Percentiles rank a stretch among this genome's conserved stretches.
Evolutionary conservation across 30 jellyfish, hydroid and myxozoan species (phyloP).

Genomic region (Sanderia malayensis): DNA sequence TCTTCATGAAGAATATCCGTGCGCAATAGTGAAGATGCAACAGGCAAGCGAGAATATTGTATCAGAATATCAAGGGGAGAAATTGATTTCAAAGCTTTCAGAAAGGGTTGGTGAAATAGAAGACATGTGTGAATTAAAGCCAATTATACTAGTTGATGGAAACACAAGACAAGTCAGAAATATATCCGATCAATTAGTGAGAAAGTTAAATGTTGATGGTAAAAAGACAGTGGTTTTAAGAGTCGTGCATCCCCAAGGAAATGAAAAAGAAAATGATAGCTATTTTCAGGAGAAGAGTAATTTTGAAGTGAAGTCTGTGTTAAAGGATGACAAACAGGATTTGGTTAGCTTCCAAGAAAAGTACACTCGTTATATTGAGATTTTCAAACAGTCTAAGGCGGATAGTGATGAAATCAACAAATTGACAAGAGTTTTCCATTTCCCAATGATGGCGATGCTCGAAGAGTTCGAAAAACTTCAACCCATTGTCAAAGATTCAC

Average conservation of each 20-base stretch:
- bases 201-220: conserved; percentile 27
- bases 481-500: conserved; percentile 25
- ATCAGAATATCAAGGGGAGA: conserved; percentile 22
- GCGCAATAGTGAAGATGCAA: conserved; percentile 45
- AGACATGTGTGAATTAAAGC: conserved; percentile 17
- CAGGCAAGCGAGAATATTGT: neutral
- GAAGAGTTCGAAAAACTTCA: conserved; percentile 23
- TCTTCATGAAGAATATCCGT: conserved; percentile 27
- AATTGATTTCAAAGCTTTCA: conserved; percentile 6
- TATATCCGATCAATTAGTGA: conserved; percentile 35
- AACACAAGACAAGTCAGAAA: conserved; percentile 35
- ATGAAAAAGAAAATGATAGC: conserved; percentile 7
- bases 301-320: conserved; percentile 13
- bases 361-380: conserved; percentile 3
- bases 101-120: conserved; percentile 19
- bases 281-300: conserved; percentile 5
- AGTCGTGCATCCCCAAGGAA: conserved; percentile 11
- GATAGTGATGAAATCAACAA: neutral
- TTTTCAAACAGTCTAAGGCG: conserved; percentile 1
- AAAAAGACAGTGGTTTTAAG: conserved; percentile 25
- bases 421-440: conserved; percentile 31
- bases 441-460: conserved; percentile 64
- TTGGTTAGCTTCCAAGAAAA: conserved; percentile 5
- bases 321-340: conserved; percentile 20
- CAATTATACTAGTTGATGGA: conserved; percentile 48